These are phyloP conservation scores for Physella acuta DNA, from an alignment of 1,140 invertebrate genomes.

Conservation along the genomic window DNA sequence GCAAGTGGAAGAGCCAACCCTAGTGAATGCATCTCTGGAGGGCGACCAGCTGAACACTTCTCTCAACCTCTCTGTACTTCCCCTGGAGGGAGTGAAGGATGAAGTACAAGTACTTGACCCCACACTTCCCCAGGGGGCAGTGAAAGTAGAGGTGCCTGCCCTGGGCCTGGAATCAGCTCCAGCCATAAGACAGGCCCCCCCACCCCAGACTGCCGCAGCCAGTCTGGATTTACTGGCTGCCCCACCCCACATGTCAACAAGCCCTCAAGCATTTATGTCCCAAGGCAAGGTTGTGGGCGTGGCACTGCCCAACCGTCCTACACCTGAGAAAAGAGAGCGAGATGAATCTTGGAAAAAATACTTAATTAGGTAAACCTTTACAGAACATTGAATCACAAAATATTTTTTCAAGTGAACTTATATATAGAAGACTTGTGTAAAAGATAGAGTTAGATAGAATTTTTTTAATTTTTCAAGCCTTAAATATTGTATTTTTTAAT, in stretches of 20 bases:
- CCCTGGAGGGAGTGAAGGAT: not conserved
- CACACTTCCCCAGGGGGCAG: not conserved
- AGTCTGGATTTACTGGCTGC: not conserved
- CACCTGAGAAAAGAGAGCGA: constrained; percentile 41
- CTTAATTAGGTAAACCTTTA: constrained; percentile 62
- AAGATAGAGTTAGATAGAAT: no score
- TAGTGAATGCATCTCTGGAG: constrained; percentile 13
- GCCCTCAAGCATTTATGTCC: no score
- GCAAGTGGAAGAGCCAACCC: constrained; percentile 21
- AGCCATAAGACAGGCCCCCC: not conserved
- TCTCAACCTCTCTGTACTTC: constrained; percentile 42
- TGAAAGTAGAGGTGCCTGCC: not conserved
- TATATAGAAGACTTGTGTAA: no score
- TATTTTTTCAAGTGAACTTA: no score
- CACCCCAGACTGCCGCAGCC: not conserved
- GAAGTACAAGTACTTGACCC: not conserved
- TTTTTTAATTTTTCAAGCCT: no score
- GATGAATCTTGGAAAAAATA: constrained; percentile 69
- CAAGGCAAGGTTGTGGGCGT: constrained; percentile 10
- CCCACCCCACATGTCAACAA: no score
- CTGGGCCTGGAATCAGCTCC: no score
- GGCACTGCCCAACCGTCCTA: not conserved
- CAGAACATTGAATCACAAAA: no score
- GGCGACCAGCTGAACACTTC: constrained; percentile 42
- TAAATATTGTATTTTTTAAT: no score